Base-by-base conservation (phyloP, 1,140 invertebrate species). In the Panulirus ornatus region DNA sequence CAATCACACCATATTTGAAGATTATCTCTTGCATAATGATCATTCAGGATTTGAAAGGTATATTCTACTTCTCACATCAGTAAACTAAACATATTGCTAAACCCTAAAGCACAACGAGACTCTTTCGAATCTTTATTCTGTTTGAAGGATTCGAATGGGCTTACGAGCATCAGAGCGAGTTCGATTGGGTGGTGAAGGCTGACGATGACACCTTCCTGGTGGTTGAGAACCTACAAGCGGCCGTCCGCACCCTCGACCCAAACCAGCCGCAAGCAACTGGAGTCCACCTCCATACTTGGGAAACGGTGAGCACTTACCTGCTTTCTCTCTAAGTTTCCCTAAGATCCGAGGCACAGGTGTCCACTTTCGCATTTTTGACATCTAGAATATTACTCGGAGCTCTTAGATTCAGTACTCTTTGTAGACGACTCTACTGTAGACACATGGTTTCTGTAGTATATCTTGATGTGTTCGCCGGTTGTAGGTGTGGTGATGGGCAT, bases 131-230 rank as follows among this genome's bases (percentile, higher is more conserved):
- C 30, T 66, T 66, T 30, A 16, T n/a, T 51, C n/a, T 70, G 38
- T 47, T 22, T 30, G 19, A 34, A 92, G 91, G 88, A 2, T 88
- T 92, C 47, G 63, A 84, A 22, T 92, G 91, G 91, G 88, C 88
- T 22, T 88, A 90, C 38, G 54, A 85, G 44, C 66, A 82, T 8
- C 44, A 51, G 38, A 9, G 58, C 0, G 91, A 91, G n/a, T 92
- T 63, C 84, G 91, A 92, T 19, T 92, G 89, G 89, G 81, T 92
- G 30, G 54, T 92, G 27, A 92, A 92, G 47, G 51, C 84, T 1
- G 91, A 92, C 34, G 91, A 92, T 40, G 91, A 92, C 47, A 88
- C 91, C 58, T 92, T 92, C 79, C n/a, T 89, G n/a, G 30, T 92
- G n/a, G 73, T 92, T 6, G 91, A 92, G 34, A 91, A 92, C 58